Percentiles rank a stretch among this genome's conserved stretches.
Evolutionary conservation across 1,140 invertebrate species (phyloP).

Genomic region (Musca domestica): DNA sequence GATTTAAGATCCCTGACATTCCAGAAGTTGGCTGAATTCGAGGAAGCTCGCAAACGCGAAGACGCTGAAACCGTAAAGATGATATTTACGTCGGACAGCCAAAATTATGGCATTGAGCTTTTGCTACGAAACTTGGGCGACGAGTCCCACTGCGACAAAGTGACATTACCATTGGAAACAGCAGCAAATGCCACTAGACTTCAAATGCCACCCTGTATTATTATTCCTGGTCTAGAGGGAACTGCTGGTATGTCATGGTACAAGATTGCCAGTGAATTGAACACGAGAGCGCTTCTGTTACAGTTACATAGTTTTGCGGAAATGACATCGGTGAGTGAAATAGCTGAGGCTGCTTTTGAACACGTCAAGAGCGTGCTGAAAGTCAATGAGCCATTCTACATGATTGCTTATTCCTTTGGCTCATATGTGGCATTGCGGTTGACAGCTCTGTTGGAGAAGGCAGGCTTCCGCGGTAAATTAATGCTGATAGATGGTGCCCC

Average conservation of each 20-base stretch:
- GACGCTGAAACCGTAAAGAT: conserved; percentile 53
- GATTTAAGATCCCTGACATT: conserved; percentile 70
- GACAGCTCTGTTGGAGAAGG: conserved; percentile 58
- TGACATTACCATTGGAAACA: conserved; percentile 42
- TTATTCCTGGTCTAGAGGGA: conserved; percentile 82
- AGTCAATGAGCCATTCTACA: conserved; percentile 56
- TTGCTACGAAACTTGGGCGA: conserved; percentile 60
- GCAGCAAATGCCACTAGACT: conserved; percentile 46
- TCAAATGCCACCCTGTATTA: conserved; percentile 60
- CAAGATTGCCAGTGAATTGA: conserved; percentile 34
- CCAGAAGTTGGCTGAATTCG: conserved; percentile 63
- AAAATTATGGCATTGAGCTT: conserved; percentile 55
- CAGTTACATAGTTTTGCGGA: conserved; percentile 39
- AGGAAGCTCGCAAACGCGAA: conserved; percentile 56
- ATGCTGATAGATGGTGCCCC: conserved; percentile 63
- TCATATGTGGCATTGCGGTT: conserved; percentile 60
- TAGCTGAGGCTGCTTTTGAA: conserved; percentile 36
- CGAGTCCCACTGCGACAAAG: conserved; percentile 50
- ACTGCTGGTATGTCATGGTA: conserved; percentile 56
- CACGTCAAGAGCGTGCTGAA: conserved; percentile 64
- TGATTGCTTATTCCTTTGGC: conserved; percentile 70
- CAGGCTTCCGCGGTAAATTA: conserved; percentile 58
- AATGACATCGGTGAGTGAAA: conserved; percentile 35
- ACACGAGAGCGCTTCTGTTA: conserved; percentile 34
- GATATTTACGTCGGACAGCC: conserved; percentile 39